Evolutionary conservation across 2,797 vertebrate genomes (phyloP), one percentile per base, ranked within the genome.

Genomic region (Bradypodion ventrale): DNA sequence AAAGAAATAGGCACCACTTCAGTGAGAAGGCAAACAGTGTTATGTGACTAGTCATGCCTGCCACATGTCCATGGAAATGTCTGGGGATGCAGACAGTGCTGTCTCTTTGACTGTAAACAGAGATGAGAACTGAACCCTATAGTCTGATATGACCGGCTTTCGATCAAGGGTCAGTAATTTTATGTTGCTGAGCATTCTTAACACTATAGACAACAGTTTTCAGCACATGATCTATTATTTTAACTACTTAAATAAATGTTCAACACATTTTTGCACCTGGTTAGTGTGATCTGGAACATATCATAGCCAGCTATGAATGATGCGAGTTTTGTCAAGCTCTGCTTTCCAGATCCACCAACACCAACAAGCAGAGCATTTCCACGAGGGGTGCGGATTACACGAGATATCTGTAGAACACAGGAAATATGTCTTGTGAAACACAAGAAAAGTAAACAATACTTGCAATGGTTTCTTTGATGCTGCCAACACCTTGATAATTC

Each of bases 311-410:
- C 98, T 49, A 99, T 98, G 92, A 98, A 99, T 0, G 98, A 98
- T 25, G 98, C 97, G 91, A 99, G 89, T 91, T 96, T 97, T 3
- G 98, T 98, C 92, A 99, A 94, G 86, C 98, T 99, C 94, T 99
- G 98, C 92, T 98, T 99, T 89, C 99, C 98, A 35, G 98, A 99
- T 12, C 98, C 98, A 0, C 98, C 98, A 66, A 99, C 98, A 62
- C 98, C 98, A 13, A 99, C 97, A 83, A 99, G 92, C 82, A 99
- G 96, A 59, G 97, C 98, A 82, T 98, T 98, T 70, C 99, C 99
- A 72, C 94, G 92, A n/a, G 98, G 97, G 23, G 97, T 98, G 4
- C 97, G 96, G 84, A 99, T 98, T 83, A 99, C 96, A 37, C 98
- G 97, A 0, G 98, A 99, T 86, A 99, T 97, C 99, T 99, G 83